A percentile compares a stretch with the other conserved stretches of the same genome.
phyloP scores from a whole-genome alignment of 2,113 vertebrate genomes.

The Clupea harengus region DNA sequence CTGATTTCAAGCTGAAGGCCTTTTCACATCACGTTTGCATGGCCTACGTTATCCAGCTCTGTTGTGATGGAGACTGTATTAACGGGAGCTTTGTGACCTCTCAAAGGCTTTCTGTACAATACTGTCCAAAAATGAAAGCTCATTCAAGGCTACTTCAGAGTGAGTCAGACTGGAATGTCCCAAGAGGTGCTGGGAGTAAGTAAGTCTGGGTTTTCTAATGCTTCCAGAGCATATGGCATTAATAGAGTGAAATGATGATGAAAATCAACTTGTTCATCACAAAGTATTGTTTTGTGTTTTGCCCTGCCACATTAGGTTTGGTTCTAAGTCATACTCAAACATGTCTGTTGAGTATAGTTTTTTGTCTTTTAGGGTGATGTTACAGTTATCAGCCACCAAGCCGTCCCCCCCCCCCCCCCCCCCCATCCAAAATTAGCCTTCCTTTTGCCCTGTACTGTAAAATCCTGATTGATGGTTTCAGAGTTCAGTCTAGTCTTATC shows the following conservation, averaged over 20 bases:
- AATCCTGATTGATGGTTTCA: constrained; percentile 16
- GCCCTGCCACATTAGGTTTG: not conserved
- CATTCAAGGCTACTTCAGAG: not conserved
- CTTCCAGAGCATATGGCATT: not conserved
- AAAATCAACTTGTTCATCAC: not conserved
- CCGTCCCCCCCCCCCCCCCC: not conserved
- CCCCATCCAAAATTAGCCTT: constrained; percentile 11
- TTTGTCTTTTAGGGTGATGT: not conserved
- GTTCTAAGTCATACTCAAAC: not conserved
- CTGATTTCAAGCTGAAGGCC: not conserved
- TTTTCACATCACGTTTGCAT: not conserved
- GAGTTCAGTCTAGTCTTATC: constrained; percentile 15
- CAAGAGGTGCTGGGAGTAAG: too few species aligned
- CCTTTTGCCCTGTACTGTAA: not conserved
- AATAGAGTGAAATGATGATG: not conserved
- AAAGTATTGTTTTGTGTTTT: not conserved
- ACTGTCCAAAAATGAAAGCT: not conserved
- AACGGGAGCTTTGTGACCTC: not conserved
- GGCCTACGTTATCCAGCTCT: not conserved
- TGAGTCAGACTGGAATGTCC: not conserved
- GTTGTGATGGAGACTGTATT: not conserved
- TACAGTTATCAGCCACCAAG: not conserved
- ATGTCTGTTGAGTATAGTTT: not conserved
- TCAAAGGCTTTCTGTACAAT: not conserved
- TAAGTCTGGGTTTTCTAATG: constrained; percentile 1